phyloP scores from a whole-genome alignment of 2,888 invertebrate genomes.

The Slavum lentiscoides region DNA sequence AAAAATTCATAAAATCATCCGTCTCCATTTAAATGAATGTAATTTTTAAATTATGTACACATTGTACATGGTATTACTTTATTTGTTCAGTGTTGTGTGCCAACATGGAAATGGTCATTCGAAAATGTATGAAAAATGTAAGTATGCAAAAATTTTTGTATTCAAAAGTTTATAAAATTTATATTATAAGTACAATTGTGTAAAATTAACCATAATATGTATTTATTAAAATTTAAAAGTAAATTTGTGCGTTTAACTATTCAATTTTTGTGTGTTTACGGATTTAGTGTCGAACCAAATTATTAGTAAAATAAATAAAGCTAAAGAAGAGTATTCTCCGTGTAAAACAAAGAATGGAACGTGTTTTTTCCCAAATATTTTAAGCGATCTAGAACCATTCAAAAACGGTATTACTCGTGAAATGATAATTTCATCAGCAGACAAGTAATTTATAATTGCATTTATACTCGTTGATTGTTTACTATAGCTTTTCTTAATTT shows the following conservation, averaged over 20 bases:
- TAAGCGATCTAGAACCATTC: conserved; percentile 72
- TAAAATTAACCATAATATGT: background rate
- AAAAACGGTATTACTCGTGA: conserved; percentile 71
- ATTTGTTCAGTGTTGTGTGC: conserved; percentile 21
- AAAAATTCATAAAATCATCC: background rate
- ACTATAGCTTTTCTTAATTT: background rate
- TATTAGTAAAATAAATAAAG: conserved; percentile 50
- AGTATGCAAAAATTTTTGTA: conserved; percentile 6
- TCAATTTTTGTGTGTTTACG: background rate
- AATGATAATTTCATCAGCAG: conserved; percentile 67
- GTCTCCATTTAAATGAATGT: conserved; percentile 19
- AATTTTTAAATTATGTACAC: conserved; percentile 39
- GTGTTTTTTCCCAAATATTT: conserved; percentile 69
- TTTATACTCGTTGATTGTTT: background rate
- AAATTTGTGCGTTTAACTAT: background rate
- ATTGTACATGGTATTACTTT: conserved; percentile 43
- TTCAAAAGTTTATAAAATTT: background rate
- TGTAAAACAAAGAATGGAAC: conserved; percentile 63
- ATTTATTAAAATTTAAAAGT: background rate
- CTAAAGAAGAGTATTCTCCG: conserved; percentile 50
- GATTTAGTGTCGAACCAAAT: conserved; percentile 50
- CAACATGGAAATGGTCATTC: conserved; percentile 29
- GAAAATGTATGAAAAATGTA: conserved; percentile 38
- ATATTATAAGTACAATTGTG: background rate
- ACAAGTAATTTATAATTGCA: conserved; percentile 58